Conservation (phyloP, 2,888 invertebrate species). For the Conomelus anceps region DNA sequence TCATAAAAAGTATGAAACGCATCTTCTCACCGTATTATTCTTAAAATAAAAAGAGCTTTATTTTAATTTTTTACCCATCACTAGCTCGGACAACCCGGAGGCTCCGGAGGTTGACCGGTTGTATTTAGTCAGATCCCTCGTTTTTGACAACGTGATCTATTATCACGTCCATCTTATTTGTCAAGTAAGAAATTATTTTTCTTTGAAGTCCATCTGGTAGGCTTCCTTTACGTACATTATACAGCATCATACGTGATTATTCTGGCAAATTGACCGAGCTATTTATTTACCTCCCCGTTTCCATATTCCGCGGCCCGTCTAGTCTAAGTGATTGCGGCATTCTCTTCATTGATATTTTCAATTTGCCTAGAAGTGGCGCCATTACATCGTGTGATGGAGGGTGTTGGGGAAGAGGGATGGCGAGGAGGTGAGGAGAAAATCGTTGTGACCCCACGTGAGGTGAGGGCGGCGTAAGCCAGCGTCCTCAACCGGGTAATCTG, state of each 20-base stretch:
- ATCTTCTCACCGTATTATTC: too few relatives aligned
- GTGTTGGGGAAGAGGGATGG: not conserved
- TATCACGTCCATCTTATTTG: too few relatives aligned
- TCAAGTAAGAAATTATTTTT: too few relatives aligned
- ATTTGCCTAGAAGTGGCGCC: not conserved
- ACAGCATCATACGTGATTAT: not conserved
- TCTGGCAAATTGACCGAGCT: not conserved
- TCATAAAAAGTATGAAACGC: too few relatives aligned
- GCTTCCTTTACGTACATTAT: not conserved
- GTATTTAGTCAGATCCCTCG: too few relatives aligned
- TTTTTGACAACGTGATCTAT: too few relatives aligned
- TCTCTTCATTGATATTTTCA: not conserved
- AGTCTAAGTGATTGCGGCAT: not conserved
- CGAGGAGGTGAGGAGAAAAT: not conserved
- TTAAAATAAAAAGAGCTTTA: too few relatives aligned
- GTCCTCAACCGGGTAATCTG: not conserved
- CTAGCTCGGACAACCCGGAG: too few relatives aligned
- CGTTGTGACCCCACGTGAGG: not conserved
- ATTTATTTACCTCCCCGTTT: not conserved
- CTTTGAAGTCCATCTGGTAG: too few relatives aligned
- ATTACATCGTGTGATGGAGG: not conserved
- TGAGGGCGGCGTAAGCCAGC: not conserved
- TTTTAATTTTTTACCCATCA: too few relatives aligned
- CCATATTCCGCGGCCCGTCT: not conserved
- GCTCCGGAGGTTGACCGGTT: too few relatives aligned